Evolutionary conservation across 2,888 invertebrate species (phyloP).

Genomic region (Drymonia ruficornis): DNA sequence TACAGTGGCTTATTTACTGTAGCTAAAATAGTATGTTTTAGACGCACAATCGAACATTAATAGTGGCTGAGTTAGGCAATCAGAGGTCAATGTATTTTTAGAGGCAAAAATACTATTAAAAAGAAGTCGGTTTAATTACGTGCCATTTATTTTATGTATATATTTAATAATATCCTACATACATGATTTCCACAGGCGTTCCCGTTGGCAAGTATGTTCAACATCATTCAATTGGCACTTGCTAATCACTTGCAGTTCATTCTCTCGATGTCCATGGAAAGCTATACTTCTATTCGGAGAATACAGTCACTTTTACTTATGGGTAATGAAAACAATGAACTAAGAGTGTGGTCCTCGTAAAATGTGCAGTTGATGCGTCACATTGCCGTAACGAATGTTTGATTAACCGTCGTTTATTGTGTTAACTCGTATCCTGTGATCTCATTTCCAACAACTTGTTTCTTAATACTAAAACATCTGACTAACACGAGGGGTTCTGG

Average conservation of each 20-base stretch:
- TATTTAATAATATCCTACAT: too few relatives aligned
- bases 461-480: conserved; percentile 23
- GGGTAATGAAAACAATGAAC: conserved; percentile 61
- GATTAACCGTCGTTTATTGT: conserved; percentile 32
- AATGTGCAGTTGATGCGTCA: conserved; percentile 31
- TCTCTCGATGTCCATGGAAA: conserved; percentile 83
- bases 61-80: too few relatives aligned
- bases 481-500: background rate
- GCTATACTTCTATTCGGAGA: conserved; percentile 83
- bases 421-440: conserved; percentile 36
- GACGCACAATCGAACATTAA: too few relatives aligned
- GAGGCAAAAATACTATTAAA: too few relatives aligned
- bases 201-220: conserved; percentile 90
- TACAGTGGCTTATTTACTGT: too few relatives aligned
- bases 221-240: conserved; percentile 87
- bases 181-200: conserved; percentile 83
- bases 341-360: conserved; percentile 8
- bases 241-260: conserved; percentile 83
- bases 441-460: conserved; percentile 21
- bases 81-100: too few relatives aligned
- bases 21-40: too few relatives aligned
- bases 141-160: too few relatives aligned
- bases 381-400: conserved; percentile 26
- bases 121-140: too few relatives aligned
- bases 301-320: conserved; percentile 82